Percentiles rank a stretch among this genome's conserved stretches.
Conservation (phyloP, 2,888 invertebrate genomes). For the Psococerastis gibbosa region DNA sequence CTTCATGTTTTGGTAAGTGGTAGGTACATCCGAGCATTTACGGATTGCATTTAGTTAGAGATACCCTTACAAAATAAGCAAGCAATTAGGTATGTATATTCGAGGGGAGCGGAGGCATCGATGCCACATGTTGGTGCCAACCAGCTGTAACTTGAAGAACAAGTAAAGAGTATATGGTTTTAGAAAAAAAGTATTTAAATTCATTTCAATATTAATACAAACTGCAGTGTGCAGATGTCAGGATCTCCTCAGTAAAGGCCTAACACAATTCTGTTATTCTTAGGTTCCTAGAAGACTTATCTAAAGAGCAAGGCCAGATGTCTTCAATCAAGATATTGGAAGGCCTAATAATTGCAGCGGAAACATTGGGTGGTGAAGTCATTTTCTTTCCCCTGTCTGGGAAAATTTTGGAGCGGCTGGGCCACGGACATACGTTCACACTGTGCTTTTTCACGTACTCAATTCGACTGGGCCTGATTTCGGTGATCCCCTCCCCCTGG, state of each 20-base stretch:
- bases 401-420: constrained; percentile 59
- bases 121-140: too few species aligned
- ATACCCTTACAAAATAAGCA: too few species aligned
- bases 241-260: neutral
- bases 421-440: constrained; percentile 58
- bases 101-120: too few species aligned
- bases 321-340: constrained; percentile 55
- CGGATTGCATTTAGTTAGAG: too few species aligned
- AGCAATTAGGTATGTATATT: too few species aligned
- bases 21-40: too few species aligned
- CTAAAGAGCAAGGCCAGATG: constrained; percentile 37
- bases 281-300: constrained; percentile 63
- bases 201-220: neutral
- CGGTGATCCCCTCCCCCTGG: constrained; percentile 62
- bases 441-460: constrained; percentile 60
- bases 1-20: constrained; percentile 60
- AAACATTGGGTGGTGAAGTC: constrained; percentile 61
- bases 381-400: constrained; percentile 56
- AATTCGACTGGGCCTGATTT: constrained; percentile 51
- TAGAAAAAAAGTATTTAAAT: too few species aligned
- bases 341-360: constrained; percentile 58
- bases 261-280: constrained; percentile 12
- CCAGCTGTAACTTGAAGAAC: too few species aligned
- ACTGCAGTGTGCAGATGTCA: neutral
- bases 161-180: too few species aligned